Evolutionary conservation across 2,888 invertebrate genomes (phyloP).

Genomic region (Scelioninae gen. 1): DNA sequence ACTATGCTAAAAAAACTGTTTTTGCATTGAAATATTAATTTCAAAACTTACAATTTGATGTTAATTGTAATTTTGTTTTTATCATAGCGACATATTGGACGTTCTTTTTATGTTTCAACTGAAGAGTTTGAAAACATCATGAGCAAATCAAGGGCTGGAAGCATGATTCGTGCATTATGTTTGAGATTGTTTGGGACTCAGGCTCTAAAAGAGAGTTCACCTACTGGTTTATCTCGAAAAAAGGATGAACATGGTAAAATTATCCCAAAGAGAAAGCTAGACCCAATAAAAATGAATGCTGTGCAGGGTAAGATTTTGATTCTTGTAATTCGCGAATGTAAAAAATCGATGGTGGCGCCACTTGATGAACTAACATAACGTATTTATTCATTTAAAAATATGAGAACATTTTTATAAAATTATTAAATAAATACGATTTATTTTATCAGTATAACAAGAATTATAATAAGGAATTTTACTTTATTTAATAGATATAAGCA

Average conservation of each 20-base stretch:
- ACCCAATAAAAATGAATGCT: not conserved
- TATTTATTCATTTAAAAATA: too few species aligned
- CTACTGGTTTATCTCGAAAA: constrained; percentile 41
- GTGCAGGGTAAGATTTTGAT: not conserved
- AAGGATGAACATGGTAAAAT: constrained; percentile 28
- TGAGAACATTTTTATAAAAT: too few species aligned
- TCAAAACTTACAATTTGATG: not conserved
- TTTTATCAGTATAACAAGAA: too few species aligned
- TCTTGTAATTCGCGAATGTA: too few species aligned
- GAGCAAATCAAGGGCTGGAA: constrained; percentile 17
- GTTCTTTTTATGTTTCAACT: constrained; percentile 14
- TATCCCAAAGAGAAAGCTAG: not conserved
- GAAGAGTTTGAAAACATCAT: constrained; percentile 20
- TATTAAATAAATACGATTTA: too few species aligned
- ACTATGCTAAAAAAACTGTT: not conserved
- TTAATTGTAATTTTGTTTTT: constrained; percentile 5
- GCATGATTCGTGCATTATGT: constrained; percentile 22
- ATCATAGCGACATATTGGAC: constrained; percentile 18
- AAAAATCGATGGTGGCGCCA: too few species aligned
- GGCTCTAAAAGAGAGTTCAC: constrained; percentile 15
- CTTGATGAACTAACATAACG: too few species aligned
- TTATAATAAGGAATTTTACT: too few species aligned
- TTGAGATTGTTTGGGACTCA: constrained; percentile 14
- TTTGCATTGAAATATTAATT: not conserved
- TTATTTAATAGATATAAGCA: too few species aligned